phyloP scores from a whole-genome alignment of 2,113 vertebrate species.

The Eubucco bourcierii region DNA sequence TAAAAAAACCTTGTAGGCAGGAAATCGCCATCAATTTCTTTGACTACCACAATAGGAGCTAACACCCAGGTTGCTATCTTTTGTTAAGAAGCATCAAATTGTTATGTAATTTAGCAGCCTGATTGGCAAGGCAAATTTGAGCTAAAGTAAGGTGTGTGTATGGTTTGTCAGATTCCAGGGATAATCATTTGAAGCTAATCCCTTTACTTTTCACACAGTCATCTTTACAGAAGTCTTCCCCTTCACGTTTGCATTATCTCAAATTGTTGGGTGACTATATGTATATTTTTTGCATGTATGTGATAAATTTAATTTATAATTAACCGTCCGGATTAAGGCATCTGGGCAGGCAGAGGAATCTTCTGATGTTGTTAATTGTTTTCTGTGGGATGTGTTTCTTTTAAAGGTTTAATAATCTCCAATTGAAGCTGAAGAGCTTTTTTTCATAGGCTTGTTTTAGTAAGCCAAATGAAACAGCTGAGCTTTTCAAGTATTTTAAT shows the following conservation, averaged over 20 bases:
- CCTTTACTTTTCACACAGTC: slow-evolving; percentile 5
- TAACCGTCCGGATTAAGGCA: slow-evolving; percentile 47
- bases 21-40: slow-evolving; percentile 23
- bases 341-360: slow-evolving; percentile 16
- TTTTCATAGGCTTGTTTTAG: slow-evolving; percentile 14
- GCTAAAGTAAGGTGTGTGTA: background rate
- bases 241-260: slow-evolving; percentile 32
- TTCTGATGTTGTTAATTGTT: slow-evolving; percentile 56
- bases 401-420: slow-evolving; percentile 50
- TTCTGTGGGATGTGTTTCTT: slow-evolving; percentile 36
- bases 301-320: slow-evolving; percentile 58
- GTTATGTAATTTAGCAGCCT: slow-evolving; percentile 47
- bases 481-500: background rate
- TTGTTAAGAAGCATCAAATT: slow-evolving; percentile 48
- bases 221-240: background rate
- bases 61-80: background rate
- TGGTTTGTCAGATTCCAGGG: slow-evolving; percentile 22
- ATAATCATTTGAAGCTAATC: slow-evolving; percentile 42
- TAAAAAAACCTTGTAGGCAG: background rate
- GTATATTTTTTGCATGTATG: slow-evolving; percentile 17
- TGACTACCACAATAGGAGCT: background rate
- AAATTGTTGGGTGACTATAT: background rate
- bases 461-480: slow-evolving; percentile 13
- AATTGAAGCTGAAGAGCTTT: slow-evolving; percentile 11
- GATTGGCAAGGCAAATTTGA: slow-evolving; percentile 43